Conservation (phyloP, 2,113 vertebrate genomes). For the Calidris pugnax region DNA sequence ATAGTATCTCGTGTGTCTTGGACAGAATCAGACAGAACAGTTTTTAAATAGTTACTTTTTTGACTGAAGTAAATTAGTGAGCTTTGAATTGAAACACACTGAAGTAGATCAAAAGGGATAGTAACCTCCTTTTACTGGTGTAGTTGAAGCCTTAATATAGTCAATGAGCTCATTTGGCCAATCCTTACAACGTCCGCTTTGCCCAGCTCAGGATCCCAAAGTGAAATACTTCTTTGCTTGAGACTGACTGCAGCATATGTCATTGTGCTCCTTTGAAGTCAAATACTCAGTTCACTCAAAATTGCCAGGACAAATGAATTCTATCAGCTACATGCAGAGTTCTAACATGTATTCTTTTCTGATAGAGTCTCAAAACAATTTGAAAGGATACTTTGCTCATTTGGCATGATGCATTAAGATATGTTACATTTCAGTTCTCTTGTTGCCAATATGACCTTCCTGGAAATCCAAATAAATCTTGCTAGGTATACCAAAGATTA, state of each 20-base stretch:
- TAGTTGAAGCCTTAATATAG: not conserved
- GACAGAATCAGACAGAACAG: not conserved
- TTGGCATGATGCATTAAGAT: not conserved
- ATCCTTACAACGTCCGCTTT: not conserved
- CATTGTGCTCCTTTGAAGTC: not conserved
- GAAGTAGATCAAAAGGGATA: not conserved
- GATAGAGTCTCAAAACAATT: not conserved
- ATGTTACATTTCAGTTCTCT: not conserved
- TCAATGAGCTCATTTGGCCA: not conserved
- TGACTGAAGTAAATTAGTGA: not conserved
- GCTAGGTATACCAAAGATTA: not conserved
- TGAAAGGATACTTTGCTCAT: not conserved
- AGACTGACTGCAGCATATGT: not conserved
- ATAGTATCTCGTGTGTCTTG: not conserved
- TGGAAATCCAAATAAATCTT: not conserved
- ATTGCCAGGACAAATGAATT: not conserved
- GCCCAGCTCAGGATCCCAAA: not conserved
- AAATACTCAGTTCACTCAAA: not conserved
- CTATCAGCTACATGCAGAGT: not conserved
- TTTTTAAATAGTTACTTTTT: not conserved
- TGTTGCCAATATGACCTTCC: not conserved
- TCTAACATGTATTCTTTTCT: not conserved
- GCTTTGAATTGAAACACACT: not conserved
- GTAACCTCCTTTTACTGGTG: not conserved
- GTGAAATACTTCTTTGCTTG: not conserved